Evolutionary conservation across 2,888 invertebrate genomes (phyloP), one percentile per base, ranked within the genome.

Genomic region (Lapara coniferarum): DNA sequence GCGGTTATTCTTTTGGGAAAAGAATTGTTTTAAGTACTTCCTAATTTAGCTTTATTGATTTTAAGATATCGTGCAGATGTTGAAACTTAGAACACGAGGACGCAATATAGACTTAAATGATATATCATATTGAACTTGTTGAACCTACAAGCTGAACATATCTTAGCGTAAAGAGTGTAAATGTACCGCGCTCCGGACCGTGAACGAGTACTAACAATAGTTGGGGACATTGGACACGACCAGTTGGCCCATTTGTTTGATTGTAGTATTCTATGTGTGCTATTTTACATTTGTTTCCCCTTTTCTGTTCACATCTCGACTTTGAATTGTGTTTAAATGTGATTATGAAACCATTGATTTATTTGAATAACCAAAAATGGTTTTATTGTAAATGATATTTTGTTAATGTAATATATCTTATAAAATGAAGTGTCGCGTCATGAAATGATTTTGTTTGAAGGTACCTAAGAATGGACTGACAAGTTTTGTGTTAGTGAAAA

Each of bases 1-100:
- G 80, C 86, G 80, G 92, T 92, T 92, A 92, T 92, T 92, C 92
- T 92, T 92, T 92, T 92, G 76, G 89, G 89, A 92, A 92, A 92
- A 92, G 92, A 92, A 92, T 86, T 91, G 82, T 89, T 89, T 83
- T 85, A 80, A 83, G 78, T 84, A 86, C 86, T 89, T 88, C 86
- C 85, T 86, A 81, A 79, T 80, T 79, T 81, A 82, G 84, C 82
- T 89, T 86, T 87, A 87, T 84, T 81, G 80, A 77, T 84, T 84
- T 83, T 76, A 73, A 74, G 74, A 73, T 69, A 73, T 77, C 71
- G 74, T 74, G 73, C 73, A 74, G 75, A 71, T 70, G 74, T 77
- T 76, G 74, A 57, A 56, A 55, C 52, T 58, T 57, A 52, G 19
- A 51, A 67, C 37, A 53, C 66, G 16, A 53, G 19, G 63, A 63